Percentiles rank a stretch among this genome's conserved stretches.
phyloP scores from a whole-genome alignment of 2,797 vertebrate species.

The Chaetophractus vellerosus region DNA sequence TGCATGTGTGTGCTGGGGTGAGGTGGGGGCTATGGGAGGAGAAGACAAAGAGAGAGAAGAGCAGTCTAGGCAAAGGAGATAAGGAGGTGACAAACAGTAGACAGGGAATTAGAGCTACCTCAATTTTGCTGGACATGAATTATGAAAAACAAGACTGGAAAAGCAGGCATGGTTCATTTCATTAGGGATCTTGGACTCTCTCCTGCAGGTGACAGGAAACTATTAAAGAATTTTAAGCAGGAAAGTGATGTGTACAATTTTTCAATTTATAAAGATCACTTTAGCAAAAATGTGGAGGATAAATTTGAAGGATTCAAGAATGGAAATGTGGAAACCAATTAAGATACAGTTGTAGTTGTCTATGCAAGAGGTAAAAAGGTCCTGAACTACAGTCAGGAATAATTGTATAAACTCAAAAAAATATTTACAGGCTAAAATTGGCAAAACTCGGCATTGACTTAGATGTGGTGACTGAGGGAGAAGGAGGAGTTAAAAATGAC shows the following conservation, averaged over 20 bases:
- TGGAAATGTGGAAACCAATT: background rate
- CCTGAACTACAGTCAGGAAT: background rate
- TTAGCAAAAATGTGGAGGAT: background rate
- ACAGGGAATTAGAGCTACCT: background rate
- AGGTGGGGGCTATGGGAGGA: background rate
- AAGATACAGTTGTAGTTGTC: background rate
- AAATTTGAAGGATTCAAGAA: background rate
- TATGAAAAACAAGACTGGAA: background rate
- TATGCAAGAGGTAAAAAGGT: background rate
- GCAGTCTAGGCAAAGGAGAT: background rate
- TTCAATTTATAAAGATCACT: background rate
- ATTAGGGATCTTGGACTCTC: background rate
- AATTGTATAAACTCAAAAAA: background rate
- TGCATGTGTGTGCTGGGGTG: too few species aligned
- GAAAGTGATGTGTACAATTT: background rate
- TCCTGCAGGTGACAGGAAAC: background rate
- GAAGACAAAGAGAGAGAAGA: slow-evolving; percentile 37
- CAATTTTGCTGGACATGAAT: background rate
- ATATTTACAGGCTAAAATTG: slow-evolving; percentile 20
- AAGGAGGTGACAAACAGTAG: background rate
- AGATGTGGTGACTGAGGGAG: background rate
- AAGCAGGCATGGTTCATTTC: background rate
- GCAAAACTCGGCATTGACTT: slow-evolving; percentile 3
- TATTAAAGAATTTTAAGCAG: background rate
- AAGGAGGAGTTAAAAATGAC: slow-evolving; percentile 14